Evolutionary conservation across 2,797 vertebrate species (phyloP).

Genomic region (Chelon labrosus): DNA sequence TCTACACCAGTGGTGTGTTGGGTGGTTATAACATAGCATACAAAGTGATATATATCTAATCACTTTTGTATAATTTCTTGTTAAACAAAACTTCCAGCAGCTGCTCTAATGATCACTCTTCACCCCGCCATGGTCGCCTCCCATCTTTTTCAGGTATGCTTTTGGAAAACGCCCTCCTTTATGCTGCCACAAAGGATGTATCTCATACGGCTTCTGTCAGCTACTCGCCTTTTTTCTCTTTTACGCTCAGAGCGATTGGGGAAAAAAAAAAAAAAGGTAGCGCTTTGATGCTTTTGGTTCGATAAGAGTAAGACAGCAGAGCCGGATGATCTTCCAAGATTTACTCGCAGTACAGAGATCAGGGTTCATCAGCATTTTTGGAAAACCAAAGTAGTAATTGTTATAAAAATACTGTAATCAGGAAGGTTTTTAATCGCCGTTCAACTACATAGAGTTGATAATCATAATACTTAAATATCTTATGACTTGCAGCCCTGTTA

Average conservation of each 20-base stretch:
- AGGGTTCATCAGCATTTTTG: conserved; percentile 20
- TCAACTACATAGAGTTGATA: neutral
- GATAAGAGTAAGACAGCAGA: neutral
- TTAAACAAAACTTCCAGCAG: neutral
- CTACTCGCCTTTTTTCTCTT: neutral
- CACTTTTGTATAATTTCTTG: too few species aligned
- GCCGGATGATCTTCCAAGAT: neutral
- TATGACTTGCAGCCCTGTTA: conserved; percentile 41
- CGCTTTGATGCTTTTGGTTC: conserved; percentile 1
- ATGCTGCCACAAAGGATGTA: conserved; percentile 29
- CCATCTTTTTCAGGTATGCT: conserved; percentile 12
- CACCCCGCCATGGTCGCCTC: neutral
- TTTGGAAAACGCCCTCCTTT: conserved; percentile 15
- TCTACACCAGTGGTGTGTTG: conserved; percentile 1
- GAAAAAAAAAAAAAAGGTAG: neutral
- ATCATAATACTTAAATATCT: conserved; percentile 20
- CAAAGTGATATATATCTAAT: neutral
- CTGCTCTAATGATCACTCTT: conserved; percentile 2
- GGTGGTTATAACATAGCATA: neutral
- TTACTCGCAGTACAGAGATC: conserved; percentile 11
- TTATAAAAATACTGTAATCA: conserved; percentile 13
- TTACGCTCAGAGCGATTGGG: neutral
- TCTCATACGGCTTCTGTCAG: neutral
- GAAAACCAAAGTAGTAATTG: conserved; percentile 36
- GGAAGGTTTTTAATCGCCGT: too few species aligned